Percentiles rank a stretch among this genome's conserved stretches.
These are phyloP conservation scores for Strigamia maritima DNA, from an alignment of 2,888 invertebrate species.

Conservation along the genomic window DNA sequence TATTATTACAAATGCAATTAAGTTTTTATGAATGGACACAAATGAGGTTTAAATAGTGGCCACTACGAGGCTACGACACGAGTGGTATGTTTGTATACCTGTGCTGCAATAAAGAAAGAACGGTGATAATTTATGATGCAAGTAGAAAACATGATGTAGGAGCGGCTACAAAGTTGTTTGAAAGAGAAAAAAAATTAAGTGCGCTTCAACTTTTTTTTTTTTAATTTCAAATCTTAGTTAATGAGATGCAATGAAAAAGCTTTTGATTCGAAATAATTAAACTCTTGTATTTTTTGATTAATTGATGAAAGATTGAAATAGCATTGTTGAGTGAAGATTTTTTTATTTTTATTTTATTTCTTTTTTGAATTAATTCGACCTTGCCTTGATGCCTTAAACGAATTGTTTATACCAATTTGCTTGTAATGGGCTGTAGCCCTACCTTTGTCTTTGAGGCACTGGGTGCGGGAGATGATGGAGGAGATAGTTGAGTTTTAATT, in stretches of 20 bases:
- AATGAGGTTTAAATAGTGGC: not conserved
- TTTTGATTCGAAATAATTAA: not conserved
- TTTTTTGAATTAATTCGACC: not conserved
- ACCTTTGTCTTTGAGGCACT: not conserved
- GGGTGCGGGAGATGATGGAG: not conserved
- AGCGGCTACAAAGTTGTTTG: not conserved
- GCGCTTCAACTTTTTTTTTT: not conserved
- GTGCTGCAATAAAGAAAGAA: not conserved
- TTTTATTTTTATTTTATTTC: not conserved
- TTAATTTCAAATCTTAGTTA: not conserved
- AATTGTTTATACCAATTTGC: not conserved
- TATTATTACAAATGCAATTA: not conserved
- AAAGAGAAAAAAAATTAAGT: not conserved
- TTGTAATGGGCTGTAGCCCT: not conserved
- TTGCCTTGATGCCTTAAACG: not conserved
- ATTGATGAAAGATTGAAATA: not conserved
- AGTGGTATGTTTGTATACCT: not conserved
- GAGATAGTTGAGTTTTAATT: not conserved
- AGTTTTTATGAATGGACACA: not conserved
- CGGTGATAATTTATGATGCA: not conserved
- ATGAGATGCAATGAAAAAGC: not conserved
- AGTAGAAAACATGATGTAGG: not conserved
- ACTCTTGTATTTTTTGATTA: not conserved
- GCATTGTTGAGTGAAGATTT: not conserved
- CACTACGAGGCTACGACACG: not conserved